Evolutionary conservation across 2,888 invertebrate genomes (phyloP).

Genomic region (Hypomecis atomaria): DNA sequence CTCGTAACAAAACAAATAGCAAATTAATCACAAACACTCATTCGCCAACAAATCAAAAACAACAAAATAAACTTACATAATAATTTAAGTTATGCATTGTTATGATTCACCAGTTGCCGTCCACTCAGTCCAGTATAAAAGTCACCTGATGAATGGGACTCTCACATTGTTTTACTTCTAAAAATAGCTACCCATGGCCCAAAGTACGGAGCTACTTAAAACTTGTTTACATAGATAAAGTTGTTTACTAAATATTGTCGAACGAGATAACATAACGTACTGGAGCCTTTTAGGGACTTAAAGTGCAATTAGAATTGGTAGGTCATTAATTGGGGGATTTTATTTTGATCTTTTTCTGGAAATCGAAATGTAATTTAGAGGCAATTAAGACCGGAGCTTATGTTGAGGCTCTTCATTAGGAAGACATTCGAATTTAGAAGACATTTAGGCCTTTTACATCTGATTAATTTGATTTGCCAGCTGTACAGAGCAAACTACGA

Average conservation of each 20-base stretch:
- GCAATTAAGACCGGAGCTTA: slow-evolving; percentile 10
- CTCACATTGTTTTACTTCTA: slow-evolving; percentile 54
- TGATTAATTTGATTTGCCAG: neutral
- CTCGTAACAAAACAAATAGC: slow-evolving; percentile 1
- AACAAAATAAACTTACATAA: slow-evolving; percentile 57
- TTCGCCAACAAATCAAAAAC: slow-evolving; percentile 18
- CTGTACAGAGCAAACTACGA: too few relatives aligned
- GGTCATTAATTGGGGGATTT: slow-evolving; percentile 22
- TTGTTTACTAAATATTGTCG: slow-evolving; percentile 73
- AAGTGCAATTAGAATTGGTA: slow-evolving; percentile 25
- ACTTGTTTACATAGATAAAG: slow-evolving; percentile 72
- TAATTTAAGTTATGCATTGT: slow-evolving; percentile 50
- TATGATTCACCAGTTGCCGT: slow-evolving; percentile 54
- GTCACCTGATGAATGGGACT: slow-evolving; percentile 70
- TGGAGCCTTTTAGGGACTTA: slow-evolving; percentile 23
- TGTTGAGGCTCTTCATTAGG: slow-evolving; percentile 16
- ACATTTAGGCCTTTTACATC: neutral
- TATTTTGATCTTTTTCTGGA: slow-evolving; percentile 16
- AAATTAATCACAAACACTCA: slow-evolving; percentile 11
- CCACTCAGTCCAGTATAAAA: slow-evolving; percentile 59
- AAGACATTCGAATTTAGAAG: neutral
- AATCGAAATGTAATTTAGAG: slow-evolving; percentile 8
- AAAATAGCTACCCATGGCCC: slow-evolving; percentile 69
- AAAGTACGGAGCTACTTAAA: slow-evolving; percentile 76
- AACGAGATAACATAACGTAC: slow-evolving; percentile 44